phyloP scores from a whole-genome alignment of 2,113 vertebrate species.

The Terrapene triunguis region DNA sequence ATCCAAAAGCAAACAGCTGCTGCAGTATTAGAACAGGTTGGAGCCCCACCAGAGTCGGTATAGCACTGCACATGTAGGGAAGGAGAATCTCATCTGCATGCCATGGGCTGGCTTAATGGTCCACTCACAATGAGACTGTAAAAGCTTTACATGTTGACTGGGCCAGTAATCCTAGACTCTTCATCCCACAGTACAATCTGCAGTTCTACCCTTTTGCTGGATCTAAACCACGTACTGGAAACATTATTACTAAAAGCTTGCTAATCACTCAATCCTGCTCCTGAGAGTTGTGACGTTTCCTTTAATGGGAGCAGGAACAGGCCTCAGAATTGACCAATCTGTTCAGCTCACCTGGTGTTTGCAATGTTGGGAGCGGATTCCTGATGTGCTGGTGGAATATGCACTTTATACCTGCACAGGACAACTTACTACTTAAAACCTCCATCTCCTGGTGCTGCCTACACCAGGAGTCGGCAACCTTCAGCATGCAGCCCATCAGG shows the following conservation, averaged over 20 bases:
- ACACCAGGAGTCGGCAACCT: background rate
- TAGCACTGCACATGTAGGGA: background rate
- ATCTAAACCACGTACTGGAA: constrained; percentile 20
- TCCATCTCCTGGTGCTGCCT: background rate
- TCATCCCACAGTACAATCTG: background rate
- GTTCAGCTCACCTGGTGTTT: background rate
- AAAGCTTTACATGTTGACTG: background rate
- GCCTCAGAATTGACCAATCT: background rate
- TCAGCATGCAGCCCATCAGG: no score
- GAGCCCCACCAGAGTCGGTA: background rate
- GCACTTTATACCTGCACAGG: background rate
- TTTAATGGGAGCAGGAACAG: background rate
- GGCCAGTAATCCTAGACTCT: background rate
- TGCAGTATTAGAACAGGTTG: background rate
- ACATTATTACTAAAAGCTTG: background rate
- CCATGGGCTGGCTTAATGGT: background rate
- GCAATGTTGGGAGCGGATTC: no score
- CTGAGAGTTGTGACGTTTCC: accelerated
- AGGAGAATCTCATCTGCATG: background rate
- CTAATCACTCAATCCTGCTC: background rate
- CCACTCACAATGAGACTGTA: background rate
- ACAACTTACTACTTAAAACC: background rate
- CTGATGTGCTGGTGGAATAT: accelerated
- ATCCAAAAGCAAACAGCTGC: constrained; percentile 37
- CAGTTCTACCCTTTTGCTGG: background rate